Base-by-base conservation (phyloP, 2,113 vertebrate species). In the Entelurus aequoreus region DNA sequence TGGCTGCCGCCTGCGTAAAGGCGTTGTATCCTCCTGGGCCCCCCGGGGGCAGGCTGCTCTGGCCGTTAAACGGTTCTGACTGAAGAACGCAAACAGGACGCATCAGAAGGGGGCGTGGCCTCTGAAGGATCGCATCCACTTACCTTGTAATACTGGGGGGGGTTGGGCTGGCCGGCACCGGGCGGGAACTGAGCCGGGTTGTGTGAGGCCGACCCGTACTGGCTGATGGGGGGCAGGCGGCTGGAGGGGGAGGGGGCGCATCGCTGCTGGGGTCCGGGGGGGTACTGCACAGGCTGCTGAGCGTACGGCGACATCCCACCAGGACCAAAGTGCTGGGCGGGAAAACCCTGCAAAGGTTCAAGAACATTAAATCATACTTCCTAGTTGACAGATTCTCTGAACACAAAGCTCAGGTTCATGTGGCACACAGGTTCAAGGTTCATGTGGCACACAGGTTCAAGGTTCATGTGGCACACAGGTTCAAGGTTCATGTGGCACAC, bases 21-120 rank as follows among this genome's bases (percentile, higher is more conserved):
- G 78, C 70, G 78, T 46, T 80, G 80, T 91, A 79, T 42, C 75
- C 86, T 3, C 81, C 82, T 2, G 48, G 73, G 4, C 84, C 86
- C 62, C 80, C 28, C 9, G 84, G 55, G 55, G 55, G n/a, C 55
- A 57, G n/a, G 6, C 55, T 44, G 1, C 35, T 40, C 69, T 94
- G 94, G 66, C 94, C 91, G 0, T 90, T 93, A 81, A 94, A 94
- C 82, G 93, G 93, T 9, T 97, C 95, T 2, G 92, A 85, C 93
- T 94, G 82, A 62, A n/a, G 65, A 47, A 52, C n/a, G 3, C 12
- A 49, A 49, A 49, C 6, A 16, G 7, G 5, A 53, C 14, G 21
- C 9, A 35, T 12, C 12, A 35, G 12, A 35, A 35, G 10, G 48
- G 93, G 86, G 75, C 28, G 15, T 55, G 12, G 28, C 35, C 51